A percentile compares a stretch with the other conserved stretches of the same genome.
Conservation (phyloP, 2,113 vertebrate species). For the Callipepla californica region DNA sequence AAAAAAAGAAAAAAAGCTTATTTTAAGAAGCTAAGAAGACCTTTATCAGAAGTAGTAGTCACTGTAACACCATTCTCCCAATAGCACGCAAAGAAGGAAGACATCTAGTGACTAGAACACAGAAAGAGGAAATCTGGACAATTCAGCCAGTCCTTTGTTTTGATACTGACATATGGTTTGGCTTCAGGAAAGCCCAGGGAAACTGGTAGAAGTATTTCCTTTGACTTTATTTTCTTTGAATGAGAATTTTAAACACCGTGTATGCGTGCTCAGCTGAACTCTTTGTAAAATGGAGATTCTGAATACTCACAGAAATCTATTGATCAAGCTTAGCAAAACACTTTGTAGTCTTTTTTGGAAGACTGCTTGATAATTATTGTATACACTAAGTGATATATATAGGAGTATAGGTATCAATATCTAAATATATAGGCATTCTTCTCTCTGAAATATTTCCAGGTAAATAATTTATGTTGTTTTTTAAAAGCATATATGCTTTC, state of each 20-base stretch:
- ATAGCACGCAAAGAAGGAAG: neutral
- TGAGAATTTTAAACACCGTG: neutral
- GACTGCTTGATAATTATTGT: neutral
- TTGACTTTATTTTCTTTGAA: neutral
- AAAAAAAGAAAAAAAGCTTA: neutral
- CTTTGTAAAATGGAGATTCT: neutral
- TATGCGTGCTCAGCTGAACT: neutral
- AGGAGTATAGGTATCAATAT: neutral
- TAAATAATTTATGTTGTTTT: neutral
- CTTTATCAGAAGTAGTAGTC: neutral
- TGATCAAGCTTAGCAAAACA: neutral
- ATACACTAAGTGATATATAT: neutral
- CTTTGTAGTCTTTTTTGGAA: neutral
- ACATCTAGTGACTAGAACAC: neutral
- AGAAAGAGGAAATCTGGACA: neutral
- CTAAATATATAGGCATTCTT: neutral
- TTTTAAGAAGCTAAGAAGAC: neutral
- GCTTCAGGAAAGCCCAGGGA: neutral
- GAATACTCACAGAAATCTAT: neutral
- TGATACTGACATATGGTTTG: neutral
- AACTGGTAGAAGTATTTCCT: neutral
- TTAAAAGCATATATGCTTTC: neutral
- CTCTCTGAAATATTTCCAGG: neutral
- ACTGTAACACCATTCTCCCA: neutral
- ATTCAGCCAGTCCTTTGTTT: neutral